Base-by-base conservation (phyloP, 1,140 invertebrate genomes). In the Stegodyphus mimosarum region DNA sequence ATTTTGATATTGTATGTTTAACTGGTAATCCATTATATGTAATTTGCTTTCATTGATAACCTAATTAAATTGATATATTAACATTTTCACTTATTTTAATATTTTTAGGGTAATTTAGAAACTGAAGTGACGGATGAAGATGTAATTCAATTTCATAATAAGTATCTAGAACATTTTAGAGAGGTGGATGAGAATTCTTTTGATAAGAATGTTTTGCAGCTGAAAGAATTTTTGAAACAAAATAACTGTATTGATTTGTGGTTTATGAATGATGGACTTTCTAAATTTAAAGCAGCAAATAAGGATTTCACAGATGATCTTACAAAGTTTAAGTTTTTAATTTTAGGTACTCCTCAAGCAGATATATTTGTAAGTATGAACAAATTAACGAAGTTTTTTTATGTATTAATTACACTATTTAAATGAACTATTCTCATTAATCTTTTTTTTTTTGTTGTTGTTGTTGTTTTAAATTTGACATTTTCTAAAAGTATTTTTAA, bases 321-420 rank as follows among this genome's bases (percentile, higher is more conserved):
- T 11, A 15, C 81, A 11, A 10, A 63, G 11, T 18, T 18, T 13
- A 76, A 69, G 50, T 76, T 69, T 70, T 50, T 84, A 48, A 55
- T 84, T 60, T 60, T 84, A 15, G 81, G 81, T 7, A 60, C 55
- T n/a, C 18, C 49, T 4, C 55, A 73, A 49, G 33, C 50, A n/a
- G 18, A 70, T 15, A 63, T 84, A 17, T 53, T 84, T 76, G 81
- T 84, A 76, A 84, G 81, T 76, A 69, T 69, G 33, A 69, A 48
- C 9, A 10, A 69, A 69, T 33, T 33, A 33, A 3, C 3, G 33
- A 33, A 33, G 33, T 33, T 33, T 33, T 33, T 33, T 33, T 33
- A 33, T 33, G 33, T 33, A 33, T 33, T 33, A 33, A 33, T 33
- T 33, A 33, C 33, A 33, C 1, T 33, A 33, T 3, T 33, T 33